phyloP scores from a whole-genome alignment of 2,797 vertebrate species.

The Bovichtus diacanthus region DNA sequence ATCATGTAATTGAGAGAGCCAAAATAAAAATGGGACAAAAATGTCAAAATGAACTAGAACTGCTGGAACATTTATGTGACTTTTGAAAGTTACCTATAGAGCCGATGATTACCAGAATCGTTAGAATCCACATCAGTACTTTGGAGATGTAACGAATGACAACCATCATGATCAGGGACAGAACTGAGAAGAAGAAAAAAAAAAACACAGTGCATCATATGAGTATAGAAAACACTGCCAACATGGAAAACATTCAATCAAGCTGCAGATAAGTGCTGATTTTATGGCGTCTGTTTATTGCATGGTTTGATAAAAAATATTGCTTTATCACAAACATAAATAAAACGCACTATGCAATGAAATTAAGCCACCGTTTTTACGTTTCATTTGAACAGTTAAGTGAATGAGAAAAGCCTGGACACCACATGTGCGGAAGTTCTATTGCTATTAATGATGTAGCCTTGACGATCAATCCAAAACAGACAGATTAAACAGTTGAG shows the following conservation, averaged over 20 bases:
- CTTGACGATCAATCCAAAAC: background rate
- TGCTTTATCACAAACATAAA: background rate
- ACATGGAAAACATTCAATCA: background rate
- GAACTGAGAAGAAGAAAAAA: slow-evolving; percentile 85
- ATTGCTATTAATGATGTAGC: background rate
- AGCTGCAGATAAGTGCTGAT: background rate
- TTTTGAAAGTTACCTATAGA: slow-evolving; percentile 89
- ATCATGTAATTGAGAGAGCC: background rate
- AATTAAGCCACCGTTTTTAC: background rate
- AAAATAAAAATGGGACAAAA: background rate
- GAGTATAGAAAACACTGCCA: background rate
- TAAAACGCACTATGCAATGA: background rate
- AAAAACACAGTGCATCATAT: background rate
- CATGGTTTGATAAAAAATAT: background rate
- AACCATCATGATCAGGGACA: slow-evolving; percentile 96
- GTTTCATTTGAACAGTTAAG: background rate
- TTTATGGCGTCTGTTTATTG: background rate
- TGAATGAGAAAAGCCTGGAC: background rate
- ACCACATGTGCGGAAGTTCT: background rate
- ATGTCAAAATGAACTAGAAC: background rate
- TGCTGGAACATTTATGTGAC: background rate
- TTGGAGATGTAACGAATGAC: slow-evolving; percentile 97
- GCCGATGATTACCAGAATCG: slow-evolving; percentile 91
- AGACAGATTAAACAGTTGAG: slow-evolving; percentile 24
- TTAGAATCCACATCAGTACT: slow-evolving; percentile 95